phyloP scores from a whole-genome alignment of 1,140 invertebrate genomes.

The Cydia splendana region DNA sequence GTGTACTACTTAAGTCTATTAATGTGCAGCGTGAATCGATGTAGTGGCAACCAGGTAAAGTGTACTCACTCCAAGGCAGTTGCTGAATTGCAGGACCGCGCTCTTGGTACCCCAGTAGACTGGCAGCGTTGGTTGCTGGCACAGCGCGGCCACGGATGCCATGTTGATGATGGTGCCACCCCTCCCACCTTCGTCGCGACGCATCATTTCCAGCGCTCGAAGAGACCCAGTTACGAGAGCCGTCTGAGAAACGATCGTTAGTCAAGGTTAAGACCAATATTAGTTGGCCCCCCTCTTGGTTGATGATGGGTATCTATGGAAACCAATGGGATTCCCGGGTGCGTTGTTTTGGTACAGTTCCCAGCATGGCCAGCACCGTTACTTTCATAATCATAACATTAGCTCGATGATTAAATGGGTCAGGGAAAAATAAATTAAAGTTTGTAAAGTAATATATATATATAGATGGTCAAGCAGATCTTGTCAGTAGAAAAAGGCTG shows the following conservation, averaged over 20 bases:
- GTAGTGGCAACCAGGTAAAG: not conserved
- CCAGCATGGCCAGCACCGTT: too few relatives aligned
- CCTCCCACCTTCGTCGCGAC: constrained; percentile 69
- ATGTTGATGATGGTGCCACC: constrained; percentile 79
- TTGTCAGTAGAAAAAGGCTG: too few relatives aligned
- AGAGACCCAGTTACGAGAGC: constrained; percentile 66
- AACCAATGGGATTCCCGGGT: not conserved
- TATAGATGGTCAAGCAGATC: too few relatives aligned
- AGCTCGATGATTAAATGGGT: too few relatives aligned
- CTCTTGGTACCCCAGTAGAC: constrained; percentile 81
- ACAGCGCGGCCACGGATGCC: constrained; percentile 77
- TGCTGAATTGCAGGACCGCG: constrained; percentile 80
- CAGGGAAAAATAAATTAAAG: not conserved
- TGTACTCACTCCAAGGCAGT: constrained; percentile 73
- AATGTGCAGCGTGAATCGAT: not conserved
- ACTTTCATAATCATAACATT: too few relatives aligned
- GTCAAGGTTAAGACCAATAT: not conserved
- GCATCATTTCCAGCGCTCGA: constrained; percentile 79
- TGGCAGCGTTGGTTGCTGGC: constrained; percentile 73
- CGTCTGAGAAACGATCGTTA: constrained; percentile 57
- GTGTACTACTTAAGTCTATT: too few relatives aligned
- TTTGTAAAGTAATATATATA: not conserved
- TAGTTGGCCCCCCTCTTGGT: not conserved
- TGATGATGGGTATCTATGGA: not conserved
- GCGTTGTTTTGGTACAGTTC: too few relatives aligned